Evolutionary conservation across 2,113 vertebrate genomes (phyloP), one percentile per base, ranked within the genome.

Genomic region (Ia io): DNA sequence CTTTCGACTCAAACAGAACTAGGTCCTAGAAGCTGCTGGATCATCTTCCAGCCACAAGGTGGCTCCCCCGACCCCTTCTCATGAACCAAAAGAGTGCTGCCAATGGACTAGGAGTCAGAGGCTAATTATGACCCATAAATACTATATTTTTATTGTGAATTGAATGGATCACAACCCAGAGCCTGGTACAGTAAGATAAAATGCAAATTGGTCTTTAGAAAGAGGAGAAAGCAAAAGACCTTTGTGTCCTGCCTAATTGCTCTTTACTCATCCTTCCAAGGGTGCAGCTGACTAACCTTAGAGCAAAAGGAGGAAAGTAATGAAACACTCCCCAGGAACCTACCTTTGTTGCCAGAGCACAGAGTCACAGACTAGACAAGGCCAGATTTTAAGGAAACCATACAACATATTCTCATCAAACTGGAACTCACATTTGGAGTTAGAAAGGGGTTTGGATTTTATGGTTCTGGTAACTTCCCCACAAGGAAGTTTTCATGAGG

Each of bases 41-140:
- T 65, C 35, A 1, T 63, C 89, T 90, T 90, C 90, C 86, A 91
- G 96, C 98, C 98, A 98, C 98, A 98, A 98, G 98, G 97, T 98
- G 98, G 98, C 98, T 98, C 98, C 80, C 98, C 98, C 97, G 32
- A 96, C 87, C 96, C 98, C 98, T 98, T 97, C 95, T 97, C 95
- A 78, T 12, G 3, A 76, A 40, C 51, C 30, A 82, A 70, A 28
- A 14, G 53, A 3, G 79, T 22, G 47, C 61, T 79, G 74, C 7
- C 0, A 84, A 73, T 71, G 12, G 32, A 85, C 77, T 67, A 87
- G 90, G 69, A 67, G 80, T 40, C 23, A 56, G 63, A 93, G 71
- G 94, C 94, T 94, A 94, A 88, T 47, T 74, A 95, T 63, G 88
- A 97, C 44, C 85, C 90, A 86, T 84, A 80, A 93, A 74, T 0